Base-by-base conservation (phyloP, 1,140 invertebrate genomes). In the Periplaneta americana region DNA sequence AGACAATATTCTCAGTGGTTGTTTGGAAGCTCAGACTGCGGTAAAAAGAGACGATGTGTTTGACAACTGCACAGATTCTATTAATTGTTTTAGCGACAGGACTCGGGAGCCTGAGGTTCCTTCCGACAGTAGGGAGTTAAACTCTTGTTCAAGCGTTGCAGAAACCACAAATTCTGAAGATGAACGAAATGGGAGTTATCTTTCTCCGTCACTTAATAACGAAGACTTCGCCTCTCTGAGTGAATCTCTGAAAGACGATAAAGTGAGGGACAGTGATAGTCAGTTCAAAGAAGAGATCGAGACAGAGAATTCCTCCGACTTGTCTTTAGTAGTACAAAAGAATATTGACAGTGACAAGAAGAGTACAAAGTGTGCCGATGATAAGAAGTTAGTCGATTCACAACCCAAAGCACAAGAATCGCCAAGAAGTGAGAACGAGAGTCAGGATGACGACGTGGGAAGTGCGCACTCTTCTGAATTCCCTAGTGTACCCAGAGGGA, bases 361-460 rank as follows among this genome's bases (percentile, higher is more conserved):
- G 28, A 78, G 76, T 78, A 78, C 76, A 78, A 39, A 78, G 34
- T 37, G 13, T 78, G 28, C 76, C 35, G 76, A 78, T 35, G 22
- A 28, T 78, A 34, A 34, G 3, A 32, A 78, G 36, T 35, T 36
- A 9, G 34, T 31, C 6, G 33, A 34, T 34, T 34, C 17, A n/a
- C 18, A 78, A 36, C 28, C 22, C n/a, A 78, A 78, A 11, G 22
- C 34, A 17, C 76, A 78, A n/a, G 35, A 78, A 8, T 36, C 35
- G 1, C 76, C 22, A 17, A 28, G 75, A 36, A 66, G 34, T 66
- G 80, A 75, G 31, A 74, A 34, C 75, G 80, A 75, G 31, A 34
- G 74, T 34, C 37, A 80, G 2, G 80, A 74, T 22, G 35, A 15
- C 22, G 34, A 78, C 18, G 31, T 80, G 13, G 79, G 22, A 17